Evolutionary conservation across 2,113 vertebrate genomes (phyloP).

Genomic region (Blennius ocellaris): DNA sequence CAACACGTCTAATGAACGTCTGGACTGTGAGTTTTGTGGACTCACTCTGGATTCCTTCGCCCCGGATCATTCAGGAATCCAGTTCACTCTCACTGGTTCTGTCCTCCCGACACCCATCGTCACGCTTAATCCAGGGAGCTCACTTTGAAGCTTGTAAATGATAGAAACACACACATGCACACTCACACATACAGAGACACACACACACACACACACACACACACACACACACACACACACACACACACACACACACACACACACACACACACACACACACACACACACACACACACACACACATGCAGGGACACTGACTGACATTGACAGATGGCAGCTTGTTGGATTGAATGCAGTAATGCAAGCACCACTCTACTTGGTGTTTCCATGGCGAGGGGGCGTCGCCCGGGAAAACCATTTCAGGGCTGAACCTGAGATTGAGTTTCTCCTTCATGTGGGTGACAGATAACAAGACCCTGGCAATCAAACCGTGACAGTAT

Average conservation of each 20-base stretch:
- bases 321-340: constrained; percentile 45
- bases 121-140: no score
- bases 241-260: neutral
- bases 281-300: constrained; percentile 29
- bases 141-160: no score
- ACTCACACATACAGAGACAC: no score
- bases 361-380: constrained; percentile 8
- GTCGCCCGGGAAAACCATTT: constrained; percentile 55
- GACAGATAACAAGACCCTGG: constrained; percentile 67
- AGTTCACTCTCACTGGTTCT: no score
- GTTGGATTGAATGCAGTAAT: neutral
- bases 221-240: no score
- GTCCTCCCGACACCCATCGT: no score
- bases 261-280: neutral
- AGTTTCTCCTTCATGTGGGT: constrained; percentile 43
- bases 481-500: constrained; percentile 62
- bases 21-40: no score
- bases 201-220: neutral
- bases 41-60: no score
- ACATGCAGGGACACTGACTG: neutral
- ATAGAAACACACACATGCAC: no score
- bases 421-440: constrained; percentile 56
- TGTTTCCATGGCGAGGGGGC: constrained; percentile 11
- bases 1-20: no score
- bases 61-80: no score